Evolutionary conservation across 2,113 vertebrate species (phyloP).

Genomic region (Anguilla japonica): DNA sequence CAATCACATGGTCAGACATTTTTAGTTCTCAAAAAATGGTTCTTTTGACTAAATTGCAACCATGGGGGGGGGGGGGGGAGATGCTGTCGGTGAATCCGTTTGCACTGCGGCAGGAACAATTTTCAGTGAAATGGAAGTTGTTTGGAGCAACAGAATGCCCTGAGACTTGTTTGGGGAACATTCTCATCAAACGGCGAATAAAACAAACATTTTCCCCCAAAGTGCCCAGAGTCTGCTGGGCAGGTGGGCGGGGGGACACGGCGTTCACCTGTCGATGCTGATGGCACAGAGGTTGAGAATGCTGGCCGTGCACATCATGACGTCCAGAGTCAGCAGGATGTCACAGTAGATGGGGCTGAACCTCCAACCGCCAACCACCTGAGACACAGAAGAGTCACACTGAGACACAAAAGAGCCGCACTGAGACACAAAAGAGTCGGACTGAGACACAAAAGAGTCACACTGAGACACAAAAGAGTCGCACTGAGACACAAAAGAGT

Average conservation of each 20-base stretch:
- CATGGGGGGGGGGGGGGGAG: too few species aligned
- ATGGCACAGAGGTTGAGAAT: constrained; percentile 77
- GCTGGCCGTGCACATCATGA: constrained; percentile 78
- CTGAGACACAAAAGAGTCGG: neutral
- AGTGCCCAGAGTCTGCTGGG: too few species aligned
- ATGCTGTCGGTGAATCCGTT: too few species aligned
- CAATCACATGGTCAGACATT: too few species aligned
- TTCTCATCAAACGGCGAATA: too few species aligned
- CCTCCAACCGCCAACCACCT: constrained; percentile 74
- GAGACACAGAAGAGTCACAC: neutral
- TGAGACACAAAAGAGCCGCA: neutral
- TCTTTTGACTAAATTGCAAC: too few species aligned
- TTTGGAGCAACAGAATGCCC: too few species aligned
- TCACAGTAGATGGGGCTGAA: constrained; percentile 75
- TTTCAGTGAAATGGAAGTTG: too few species aligned
- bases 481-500: neutral
- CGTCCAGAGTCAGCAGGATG: constrained; percentile 72
- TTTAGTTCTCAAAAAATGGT: too few species aligned
- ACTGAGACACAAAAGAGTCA: neutral
- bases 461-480: neutral
- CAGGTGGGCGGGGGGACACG: neutral
- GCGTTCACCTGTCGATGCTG: constrained; percentile 71
- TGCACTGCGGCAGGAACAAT: too few species aligned
- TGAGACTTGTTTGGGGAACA: too few species aligned
- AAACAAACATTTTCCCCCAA: too few species aligned